Evolutionary conservation across 2,113 vertebrate species (phyloP).

Genomic region (Pygoscelis antarcticus): DNA sequence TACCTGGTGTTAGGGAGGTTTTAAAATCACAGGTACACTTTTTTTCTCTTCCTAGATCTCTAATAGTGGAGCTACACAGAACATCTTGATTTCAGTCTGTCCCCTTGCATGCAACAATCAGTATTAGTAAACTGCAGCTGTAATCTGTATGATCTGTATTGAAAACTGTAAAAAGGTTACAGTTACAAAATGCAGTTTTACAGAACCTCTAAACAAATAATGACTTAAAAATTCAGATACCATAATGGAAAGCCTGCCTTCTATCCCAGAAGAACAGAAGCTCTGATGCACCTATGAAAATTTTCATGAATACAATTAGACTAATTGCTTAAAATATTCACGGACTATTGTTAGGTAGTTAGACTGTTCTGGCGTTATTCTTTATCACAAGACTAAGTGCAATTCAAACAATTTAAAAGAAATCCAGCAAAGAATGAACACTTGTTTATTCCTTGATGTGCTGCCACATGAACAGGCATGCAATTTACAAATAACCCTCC

Average conservation of each 20-base stretch:
- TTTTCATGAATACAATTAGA: neutral
- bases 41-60: neutral
- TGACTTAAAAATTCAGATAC: neutral
- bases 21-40: neutral
- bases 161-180: neutral
- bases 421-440: neutral
- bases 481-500: neutral
- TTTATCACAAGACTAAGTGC: neutral
- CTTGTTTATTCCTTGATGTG: neutral
- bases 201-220: neutral
- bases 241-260: neutral
- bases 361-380: neutral
- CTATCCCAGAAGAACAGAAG: neutral
- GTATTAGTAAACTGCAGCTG: neutral
- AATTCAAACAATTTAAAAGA: neutral
- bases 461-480: neutral
- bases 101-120: neutral
- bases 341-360: neutral
- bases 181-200: neutral
- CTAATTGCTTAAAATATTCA: neutral
- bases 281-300: neutral
- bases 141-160: neutral
- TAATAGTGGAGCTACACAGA: neutral
- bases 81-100: neutral
- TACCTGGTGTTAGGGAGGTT: neutral